A percentile compares a stretch with the other conserved stretches of the same genome.
Conservation (phyloP, 1,140 invertebrate species). For the Alviniconcha marisindica region DNA sequence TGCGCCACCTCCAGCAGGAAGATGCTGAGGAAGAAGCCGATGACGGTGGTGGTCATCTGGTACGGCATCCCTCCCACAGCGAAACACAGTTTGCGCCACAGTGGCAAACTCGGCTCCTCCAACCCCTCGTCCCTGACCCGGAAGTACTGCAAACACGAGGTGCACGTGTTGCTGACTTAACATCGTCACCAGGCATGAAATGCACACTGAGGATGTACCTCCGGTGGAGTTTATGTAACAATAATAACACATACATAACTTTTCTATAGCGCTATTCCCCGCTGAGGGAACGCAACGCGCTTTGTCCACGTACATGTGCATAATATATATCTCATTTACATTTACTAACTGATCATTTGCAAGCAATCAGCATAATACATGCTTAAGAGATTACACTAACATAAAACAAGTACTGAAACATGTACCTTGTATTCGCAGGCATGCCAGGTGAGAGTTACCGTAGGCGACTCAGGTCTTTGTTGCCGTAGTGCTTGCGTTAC, state of each 20-base stretch:
- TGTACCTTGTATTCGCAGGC: too few relatives aligned
- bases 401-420: too few relatives aligned
- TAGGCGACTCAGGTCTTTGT: too few relatives aligned
- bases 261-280: too few relatives aligned
- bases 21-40: constrained; percentile 72
- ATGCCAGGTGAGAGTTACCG: too few relatives aligned
- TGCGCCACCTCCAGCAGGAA: constrained; percentile 74
- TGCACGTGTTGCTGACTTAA: not conserved
- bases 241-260: not conserved
- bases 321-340: too few relatives aligned
- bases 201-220: not conserved
- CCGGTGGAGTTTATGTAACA: not conserved
- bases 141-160: constrained; percentile 28
- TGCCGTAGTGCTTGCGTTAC: too few relatives aligned
- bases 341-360: too few relatives aligned
- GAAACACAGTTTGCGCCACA: constrained; percentile 71
- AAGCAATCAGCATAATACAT: too few relatives aligned
- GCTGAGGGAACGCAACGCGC: too few relatives aligned
- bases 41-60: constrained; percentile 69
- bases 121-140: constrained; percentile 1
- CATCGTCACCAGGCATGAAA: not conserved
- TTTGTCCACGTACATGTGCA: too few relatives aligned
- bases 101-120: constrained; percentile 50
- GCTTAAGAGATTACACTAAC: too few relatives aligned
- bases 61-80: constrained; percentile 72